These are phyloP conservation scores for Probaryconus sp. DNA, from an alignment of 1,140 invertebrate species.

Conservation along the genomic window DNA sequence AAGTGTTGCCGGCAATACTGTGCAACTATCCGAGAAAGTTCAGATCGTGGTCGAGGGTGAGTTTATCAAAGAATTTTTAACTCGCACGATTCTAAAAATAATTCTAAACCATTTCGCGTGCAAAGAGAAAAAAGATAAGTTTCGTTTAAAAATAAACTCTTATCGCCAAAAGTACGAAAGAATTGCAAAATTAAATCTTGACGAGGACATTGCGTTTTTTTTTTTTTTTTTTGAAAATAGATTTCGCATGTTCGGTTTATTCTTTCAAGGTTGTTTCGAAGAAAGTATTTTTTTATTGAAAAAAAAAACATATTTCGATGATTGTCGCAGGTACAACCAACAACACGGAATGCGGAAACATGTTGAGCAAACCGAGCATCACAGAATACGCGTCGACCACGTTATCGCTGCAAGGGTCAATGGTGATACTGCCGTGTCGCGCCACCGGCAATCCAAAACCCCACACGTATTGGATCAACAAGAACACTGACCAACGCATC, in stretches of 20 bases:
- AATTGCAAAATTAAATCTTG: too few species aligned
- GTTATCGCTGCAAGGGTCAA: conserved; percentile 80
- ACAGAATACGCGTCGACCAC: conserved; percentile 54
- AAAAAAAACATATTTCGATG: too few species aligned
- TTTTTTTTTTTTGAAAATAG: too few species aligned
- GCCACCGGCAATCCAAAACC: conserved; percentile 82
- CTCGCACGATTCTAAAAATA: conserved; percentile 12
- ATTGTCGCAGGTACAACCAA: neutral
- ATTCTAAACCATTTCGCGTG: conserved; percentile 13
- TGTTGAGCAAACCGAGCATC: conserved; percentile 26
- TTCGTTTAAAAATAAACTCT: neutral
- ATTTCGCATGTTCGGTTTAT: too few species aligned
- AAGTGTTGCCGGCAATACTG: conserved; percentile 81
- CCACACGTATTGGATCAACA: conserved; percentile 83
- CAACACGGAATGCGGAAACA: neutral
- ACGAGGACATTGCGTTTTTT: too few species aligned
- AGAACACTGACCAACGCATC: conserved; percentile 77
- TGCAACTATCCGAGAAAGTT: conserved; percentile 75
- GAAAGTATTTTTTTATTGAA: neutral
- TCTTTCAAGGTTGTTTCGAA: too few species aligned
- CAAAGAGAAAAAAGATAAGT: neutral
- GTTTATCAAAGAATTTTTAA: conserved; percentile 35
- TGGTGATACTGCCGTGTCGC: conserved; percentile 84
- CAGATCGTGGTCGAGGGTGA: conserved; percentile 73
- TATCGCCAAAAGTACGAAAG: too few species aligned